These are phyloP conservation scores for Anolis apletophallus DNA, from an alignment of 2,797 vertebrate species.

Conservation along the genomic window DNA sequence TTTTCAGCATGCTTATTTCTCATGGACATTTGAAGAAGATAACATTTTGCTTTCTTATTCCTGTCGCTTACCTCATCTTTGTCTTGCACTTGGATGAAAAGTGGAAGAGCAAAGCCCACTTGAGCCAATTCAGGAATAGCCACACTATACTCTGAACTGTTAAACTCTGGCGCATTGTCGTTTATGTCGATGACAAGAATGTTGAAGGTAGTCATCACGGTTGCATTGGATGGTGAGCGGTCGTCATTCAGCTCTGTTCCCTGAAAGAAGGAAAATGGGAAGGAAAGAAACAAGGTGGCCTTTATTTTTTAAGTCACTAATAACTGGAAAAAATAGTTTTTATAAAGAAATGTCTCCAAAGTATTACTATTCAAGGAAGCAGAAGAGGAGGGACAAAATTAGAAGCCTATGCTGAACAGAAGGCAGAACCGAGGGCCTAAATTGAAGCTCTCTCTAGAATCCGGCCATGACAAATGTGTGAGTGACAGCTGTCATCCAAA, in stretches of 20 bases:
- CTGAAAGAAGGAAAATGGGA: slow-evolving; percentile 72
- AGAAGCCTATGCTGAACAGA: too few relatives aligned
- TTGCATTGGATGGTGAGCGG: slow-evolving; percentile 88
- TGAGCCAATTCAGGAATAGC: slow-evolving; percentile 94
- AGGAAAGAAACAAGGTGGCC: not conserved
- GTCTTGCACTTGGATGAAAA: slow-evolving; percentile 97
- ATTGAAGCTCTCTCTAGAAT: too few relatives aligned
- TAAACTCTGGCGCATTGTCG: slow-evolving; percentile 96
- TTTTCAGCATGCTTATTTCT: too few relatives aligned
- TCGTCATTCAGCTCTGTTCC: slow-evolving; percentile 94
- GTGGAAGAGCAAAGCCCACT: slow-evolving; percentile 95
- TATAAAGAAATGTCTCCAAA: not conserved
- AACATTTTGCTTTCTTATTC: too few relatives aligned
- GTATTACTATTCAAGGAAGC: too few relatives aligned
- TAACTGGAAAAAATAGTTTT: not conserved
- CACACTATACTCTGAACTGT: slow-evolving; percentile 94
- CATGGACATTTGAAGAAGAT: too few relatives aligned
- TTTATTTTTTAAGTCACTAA: not conserved
- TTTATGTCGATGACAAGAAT: slow-evolving; percentile 97
- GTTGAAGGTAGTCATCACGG: slow-evolving; percentile 94
- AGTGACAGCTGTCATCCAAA: too few relatives aligned
- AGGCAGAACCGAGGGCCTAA: too few relatives aligned
- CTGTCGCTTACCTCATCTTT: slow-evolving; percentile 92
- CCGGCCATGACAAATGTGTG: too few relatives aligned
- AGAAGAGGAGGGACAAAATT: too few relatives aligned